phyloP scores from a whole-genome alignment of 2,797 vertebrate species.

The Macropus fuliginosus region DNA sequence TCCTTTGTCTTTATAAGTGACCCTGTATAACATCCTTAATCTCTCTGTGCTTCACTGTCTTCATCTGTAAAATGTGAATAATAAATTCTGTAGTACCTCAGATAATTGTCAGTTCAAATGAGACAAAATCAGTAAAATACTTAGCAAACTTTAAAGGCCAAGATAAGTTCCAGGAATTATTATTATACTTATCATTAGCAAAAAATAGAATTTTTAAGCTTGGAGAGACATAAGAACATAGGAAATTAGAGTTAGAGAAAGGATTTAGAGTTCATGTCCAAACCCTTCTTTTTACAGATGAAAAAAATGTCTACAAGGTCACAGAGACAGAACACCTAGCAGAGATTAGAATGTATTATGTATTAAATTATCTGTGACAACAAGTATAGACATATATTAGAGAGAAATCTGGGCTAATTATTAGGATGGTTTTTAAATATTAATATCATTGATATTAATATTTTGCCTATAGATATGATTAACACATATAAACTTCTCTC shows the following conservation, averaged over 20 bases:
- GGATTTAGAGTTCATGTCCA: neutral
- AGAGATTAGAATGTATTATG: constrained; percentile 3
- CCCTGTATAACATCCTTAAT: neutral
- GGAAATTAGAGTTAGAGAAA: neutral
- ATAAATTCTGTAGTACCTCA: neutral
- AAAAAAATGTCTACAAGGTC: neutral
- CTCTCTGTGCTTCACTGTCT: neutral
- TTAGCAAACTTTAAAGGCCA: neutral
- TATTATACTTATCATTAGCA: neutral
- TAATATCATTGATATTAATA: constrained; percentile 10
- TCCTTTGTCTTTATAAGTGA: neutral
- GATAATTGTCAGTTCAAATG: neutral
- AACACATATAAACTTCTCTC: neutral
- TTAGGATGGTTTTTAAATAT: constrained; percentile 21
- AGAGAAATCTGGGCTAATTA: neutral
- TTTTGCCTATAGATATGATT: constrained; percentile 3
- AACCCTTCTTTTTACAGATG: neutral
- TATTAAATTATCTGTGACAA: neutral
- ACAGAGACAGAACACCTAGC: neutral
- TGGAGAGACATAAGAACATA: neutral
- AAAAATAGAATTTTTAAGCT: neutral
- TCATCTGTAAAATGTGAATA: neutral
- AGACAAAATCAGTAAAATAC: neutral
- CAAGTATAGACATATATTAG: neutral
- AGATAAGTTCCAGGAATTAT: neutral